phyloP scores from a whole-genome alignment of 2,888 invertebrate genomes.

The Clanis bilineata region DNA sequence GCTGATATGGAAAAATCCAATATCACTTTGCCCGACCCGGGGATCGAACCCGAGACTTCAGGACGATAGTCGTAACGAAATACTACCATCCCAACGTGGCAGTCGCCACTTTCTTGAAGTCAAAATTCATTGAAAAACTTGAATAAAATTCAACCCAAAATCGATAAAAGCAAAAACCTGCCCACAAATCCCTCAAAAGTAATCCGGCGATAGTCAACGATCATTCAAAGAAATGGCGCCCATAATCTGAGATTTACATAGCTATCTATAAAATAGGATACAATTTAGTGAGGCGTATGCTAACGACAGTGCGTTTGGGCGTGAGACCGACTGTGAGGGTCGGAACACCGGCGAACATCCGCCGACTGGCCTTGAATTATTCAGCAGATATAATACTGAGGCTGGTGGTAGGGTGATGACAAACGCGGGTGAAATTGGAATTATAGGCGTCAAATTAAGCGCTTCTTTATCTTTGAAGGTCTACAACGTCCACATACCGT shows the following conservation, averaged over 20 bases:
- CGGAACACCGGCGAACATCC: slow-evolving; percentile 16
- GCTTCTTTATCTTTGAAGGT: background rate
- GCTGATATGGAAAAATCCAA: no score
- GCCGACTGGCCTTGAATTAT: slow-evolving; percentile 16
- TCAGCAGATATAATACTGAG: slow-evolving; percentile 17
- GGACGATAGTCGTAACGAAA: no score
- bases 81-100: no score
- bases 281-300: slow-evolving; percentile 17
- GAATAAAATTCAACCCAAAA: no score
- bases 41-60: no score
- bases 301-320: slow-evolving; percentile 17
- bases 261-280: slow-evolving; percentile 14
- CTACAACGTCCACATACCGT: no score
- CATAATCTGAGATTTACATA: background rate
- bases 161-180: background rate
- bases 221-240: background rate
- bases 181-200: background rate
- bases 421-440: background rate
- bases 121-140: background rate
- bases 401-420: background rate
- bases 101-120: no score
- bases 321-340: slow-evolving; percentile 13
- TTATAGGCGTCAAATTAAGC: background rate
- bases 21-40: no score
- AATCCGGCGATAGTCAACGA: background rate